Conservation (phyloP, 2,113 vertebrate species). For the Ibidorhyncha struthersii region DNA sequence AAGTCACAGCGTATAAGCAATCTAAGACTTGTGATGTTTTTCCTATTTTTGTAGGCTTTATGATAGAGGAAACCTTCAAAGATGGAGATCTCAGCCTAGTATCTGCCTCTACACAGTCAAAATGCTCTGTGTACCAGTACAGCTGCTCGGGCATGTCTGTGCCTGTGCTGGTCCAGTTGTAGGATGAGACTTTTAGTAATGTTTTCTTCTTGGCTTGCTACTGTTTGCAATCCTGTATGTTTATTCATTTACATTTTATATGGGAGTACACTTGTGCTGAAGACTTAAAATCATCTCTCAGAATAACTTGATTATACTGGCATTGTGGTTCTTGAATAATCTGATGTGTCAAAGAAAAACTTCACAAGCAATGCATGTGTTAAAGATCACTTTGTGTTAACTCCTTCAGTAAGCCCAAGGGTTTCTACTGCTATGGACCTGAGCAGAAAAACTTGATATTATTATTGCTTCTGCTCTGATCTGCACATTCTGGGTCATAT, state of each 20-base stretch:
- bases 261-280: neutral
- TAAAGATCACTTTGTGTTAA: neutral
- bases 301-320: neutral
- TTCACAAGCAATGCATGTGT: neutral
- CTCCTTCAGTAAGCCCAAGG: neutral
- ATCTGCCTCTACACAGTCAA: neutral
- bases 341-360: neutral
- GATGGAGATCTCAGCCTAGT: neutral
- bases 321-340: neutral
- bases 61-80: neutral
- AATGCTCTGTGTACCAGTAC: neutral
- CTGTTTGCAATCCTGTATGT: neutral
- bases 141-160: neutral
- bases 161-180: neutral
- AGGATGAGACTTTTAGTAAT: neutral
- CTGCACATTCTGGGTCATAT: neutral
- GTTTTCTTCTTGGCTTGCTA: neutral
- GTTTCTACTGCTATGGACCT: neutral
- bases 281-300: neutral
- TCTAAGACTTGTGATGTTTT: neutral
- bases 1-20: neutral
- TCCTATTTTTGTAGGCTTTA: neutral
- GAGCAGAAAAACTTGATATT: neutral
- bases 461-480: neutral
- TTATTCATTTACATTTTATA: neutral